Evolutionary conservation across 2,797 vertebrate genomes (phyloP).

Genomic region (Neosilurus mollespiculum): DNA sequence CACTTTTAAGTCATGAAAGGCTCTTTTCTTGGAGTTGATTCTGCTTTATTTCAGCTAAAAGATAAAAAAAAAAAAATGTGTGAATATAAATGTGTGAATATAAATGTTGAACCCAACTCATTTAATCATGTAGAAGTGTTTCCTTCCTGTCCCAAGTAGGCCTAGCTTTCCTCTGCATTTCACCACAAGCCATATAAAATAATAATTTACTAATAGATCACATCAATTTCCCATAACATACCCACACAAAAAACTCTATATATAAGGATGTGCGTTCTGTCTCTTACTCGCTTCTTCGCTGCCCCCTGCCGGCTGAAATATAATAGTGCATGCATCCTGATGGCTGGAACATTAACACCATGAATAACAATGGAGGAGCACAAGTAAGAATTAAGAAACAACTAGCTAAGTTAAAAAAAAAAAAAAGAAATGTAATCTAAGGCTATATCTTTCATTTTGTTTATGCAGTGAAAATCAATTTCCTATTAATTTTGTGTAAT

Average conservation of each 20-base stretch:
- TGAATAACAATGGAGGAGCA: not conserved
- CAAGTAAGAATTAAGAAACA: not conserved
- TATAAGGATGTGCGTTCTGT: too few relatives aligned
- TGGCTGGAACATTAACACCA: not conserved
- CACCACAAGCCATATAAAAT: too few relatives aligned
- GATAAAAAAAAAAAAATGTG: too few relatives aligned
- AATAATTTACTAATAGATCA: not conserved
- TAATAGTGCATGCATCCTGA: constrained; percentile 53
- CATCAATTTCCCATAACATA: not conserved
- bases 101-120: not conserved
- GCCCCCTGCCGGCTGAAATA: constrained; percentile 38
- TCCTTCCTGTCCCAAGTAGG: not conserved
- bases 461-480: not conserved
- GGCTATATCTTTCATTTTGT: not conserved
- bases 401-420: not conserved
- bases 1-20: not conserved
- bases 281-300: not conserved
- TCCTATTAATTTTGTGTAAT: too few relatives aligned
- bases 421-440: too few relatives aligned
- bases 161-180: not conserved
- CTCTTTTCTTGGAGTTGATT: not conserved
- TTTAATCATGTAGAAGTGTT: not conserved
- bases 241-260: too few relatives aligned
- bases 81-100: not conserved
- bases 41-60: not conserved